Percentiles rank a stretch among this genome's conserved stretches.
phyloP scores from a whole-genome alignment of 2,888 invertebrate genomes.

The Acronicta alni region DNA sequence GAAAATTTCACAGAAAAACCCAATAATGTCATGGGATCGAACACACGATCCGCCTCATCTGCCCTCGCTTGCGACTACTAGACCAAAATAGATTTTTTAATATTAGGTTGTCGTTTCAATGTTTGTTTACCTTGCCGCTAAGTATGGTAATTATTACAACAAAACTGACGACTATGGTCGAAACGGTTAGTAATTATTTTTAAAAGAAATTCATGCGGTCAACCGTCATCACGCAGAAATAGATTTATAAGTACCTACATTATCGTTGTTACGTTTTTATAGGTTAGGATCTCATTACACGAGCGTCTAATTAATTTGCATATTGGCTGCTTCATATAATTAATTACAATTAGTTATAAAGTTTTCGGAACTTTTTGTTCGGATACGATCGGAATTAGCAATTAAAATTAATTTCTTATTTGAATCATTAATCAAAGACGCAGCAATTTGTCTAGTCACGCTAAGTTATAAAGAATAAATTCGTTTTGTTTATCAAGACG shows the following conservation, averaged over 20 bases:
- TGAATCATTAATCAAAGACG: slow-evolving; percentile 44
- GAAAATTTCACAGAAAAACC: no score
- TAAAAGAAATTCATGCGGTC: slow-evolving; percentile 46
- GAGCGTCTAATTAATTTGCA: slow-evolving; percentile 14
- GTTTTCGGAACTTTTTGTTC: slow-evolving; percentile 37
- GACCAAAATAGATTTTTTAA: slow-evolving; percentile 2
- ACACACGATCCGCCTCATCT: no score
- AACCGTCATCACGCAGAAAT: slow-evolving; percentile 42
- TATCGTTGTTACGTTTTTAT: slow-evolving; percentile 9
- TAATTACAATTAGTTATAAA: slow-evolving; percentile 39
- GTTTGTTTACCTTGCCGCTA: slow-evolving; percentile 51
- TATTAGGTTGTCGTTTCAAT: slow-evolving; percentile 32
- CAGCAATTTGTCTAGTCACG: slow-evolving; percentile 20
- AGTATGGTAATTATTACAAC: slow-evolving; percentile 51
- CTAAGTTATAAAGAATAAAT: not conserved
- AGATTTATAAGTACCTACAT: slow-evolving; percentile 15
- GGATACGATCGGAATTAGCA: slow-evolving; percentile 22
- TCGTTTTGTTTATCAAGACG: not conserved
- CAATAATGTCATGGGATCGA: no score
- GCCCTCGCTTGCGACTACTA: no score
- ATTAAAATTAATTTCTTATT: slow-evolving; percentile 33
- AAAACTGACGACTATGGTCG: slow-evolving; percentile 44
- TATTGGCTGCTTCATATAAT: slow-evolving; percentile 28
- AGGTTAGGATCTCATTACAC: slow-evolving; percentile 9
- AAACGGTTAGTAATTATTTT: slow-evolving; percentile 35